Evolutionary conservation across 2,797 vertebrate genomes (phyloP).

Genomic region (Pantherophis vulpinus): DNA sequence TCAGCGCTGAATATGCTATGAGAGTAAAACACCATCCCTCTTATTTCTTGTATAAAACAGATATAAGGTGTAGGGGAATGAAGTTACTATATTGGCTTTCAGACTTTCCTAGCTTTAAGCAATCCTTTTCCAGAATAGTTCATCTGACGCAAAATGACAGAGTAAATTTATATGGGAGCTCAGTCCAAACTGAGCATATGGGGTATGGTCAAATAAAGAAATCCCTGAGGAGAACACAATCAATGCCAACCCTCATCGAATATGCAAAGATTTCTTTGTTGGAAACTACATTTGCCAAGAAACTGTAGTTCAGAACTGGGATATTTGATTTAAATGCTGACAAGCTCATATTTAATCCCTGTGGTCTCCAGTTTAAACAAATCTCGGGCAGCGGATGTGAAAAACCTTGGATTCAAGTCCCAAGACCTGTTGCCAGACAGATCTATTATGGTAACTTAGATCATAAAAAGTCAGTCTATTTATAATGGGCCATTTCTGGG

Average conservation of each 20-base stretch:
- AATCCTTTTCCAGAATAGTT: not conserved
- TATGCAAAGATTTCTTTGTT: not conserved
- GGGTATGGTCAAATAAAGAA: not conserved
- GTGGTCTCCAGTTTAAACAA: not conserved
- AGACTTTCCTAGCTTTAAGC: not conserved
- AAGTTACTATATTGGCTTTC: not conserved
- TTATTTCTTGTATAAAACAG: not conserved
- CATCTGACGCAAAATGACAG: not conserved
- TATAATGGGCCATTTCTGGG: not conserved
- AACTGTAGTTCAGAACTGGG: not conserved
- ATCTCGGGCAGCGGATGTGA: not conserved
- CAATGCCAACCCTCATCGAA: not conserved
- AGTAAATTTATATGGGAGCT: not conserved
- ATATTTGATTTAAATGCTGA: not conserved
- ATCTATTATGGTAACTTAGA: too few species aligned
- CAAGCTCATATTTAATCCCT: not conserved
- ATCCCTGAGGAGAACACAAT: not conserved
- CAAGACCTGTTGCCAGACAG: not conserved
- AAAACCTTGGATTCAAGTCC: not conserved
- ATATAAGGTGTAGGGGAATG: too few species aligned
- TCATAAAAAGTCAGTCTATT: not conserved
- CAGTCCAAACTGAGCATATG: not conserved
- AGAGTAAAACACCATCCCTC: not conserved
- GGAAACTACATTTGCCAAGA: not conserved
- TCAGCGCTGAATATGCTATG: not conserved